Conservation (phyloP, 2,113 vertebrate genomes). For the Neolamprologus hecqui region DNA sequence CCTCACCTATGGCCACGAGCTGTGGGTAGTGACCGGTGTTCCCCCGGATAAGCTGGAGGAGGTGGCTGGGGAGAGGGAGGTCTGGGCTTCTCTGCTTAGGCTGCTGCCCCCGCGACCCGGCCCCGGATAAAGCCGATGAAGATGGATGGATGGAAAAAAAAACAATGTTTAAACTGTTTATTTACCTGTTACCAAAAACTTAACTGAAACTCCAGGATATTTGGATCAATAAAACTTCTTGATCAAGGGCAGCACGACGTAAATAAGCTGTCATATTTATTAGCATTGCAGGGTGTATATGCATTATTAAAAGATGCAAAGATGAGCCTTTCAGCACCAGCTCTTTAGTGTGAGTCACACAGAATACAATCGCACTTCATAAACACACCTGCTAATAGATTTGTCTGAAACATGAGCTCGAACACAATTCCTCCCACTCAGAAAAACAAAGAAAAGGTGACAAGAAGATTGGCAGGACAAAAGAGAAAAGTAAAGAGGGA, state of each 20-base stretch:
- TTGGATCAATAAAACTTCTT: background rate
- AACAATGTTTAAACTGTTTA: background rate
- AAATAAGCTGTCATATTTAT: background rate
- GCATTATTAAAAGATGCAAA: background rate
- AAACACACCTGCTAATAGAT: background rate
- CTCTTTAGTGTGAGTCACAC: constrained; percentile 1
- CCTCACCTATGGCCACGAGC: too few relatives aligned
- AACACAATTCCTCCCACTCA: constrained; percentile 3
- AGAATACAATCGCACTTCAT: background rate
- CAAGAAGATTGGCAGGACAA: constrained; percentile 1
- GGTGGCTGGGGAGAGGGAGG: too few relatives aligned
- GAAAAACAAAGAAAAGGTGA: constrained; percentile 14
- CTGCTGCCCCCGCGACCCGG: too few relatives aligned
- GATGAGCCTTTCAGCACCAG: background rate
- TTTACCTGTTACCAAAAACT: background rate
- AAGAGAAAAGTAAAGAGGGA: background rate
- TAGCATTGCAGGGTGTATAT: background rate
- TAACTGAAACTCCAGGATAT: background rate
- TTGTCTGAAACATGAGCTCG: background rate
- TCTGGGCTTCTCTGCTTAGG: too few relatives aligned
- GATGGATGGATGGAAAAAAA: background rate
- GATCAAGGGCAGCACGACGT: background rate
- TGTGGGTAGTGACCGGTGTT: too few relatives aligned
- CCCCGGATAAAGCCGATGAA: rapidly evolving
- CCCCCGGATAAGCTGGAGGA: too few relatives aligned